A percentile compares a stretch with the other conserved stretches of the same genome.
These are phyloP conservation scores for Poeciliopsis turrubarensis DNA, from an alignment of 2,113 vertebrate genomes.

Conservation along the genomic window DNA sequence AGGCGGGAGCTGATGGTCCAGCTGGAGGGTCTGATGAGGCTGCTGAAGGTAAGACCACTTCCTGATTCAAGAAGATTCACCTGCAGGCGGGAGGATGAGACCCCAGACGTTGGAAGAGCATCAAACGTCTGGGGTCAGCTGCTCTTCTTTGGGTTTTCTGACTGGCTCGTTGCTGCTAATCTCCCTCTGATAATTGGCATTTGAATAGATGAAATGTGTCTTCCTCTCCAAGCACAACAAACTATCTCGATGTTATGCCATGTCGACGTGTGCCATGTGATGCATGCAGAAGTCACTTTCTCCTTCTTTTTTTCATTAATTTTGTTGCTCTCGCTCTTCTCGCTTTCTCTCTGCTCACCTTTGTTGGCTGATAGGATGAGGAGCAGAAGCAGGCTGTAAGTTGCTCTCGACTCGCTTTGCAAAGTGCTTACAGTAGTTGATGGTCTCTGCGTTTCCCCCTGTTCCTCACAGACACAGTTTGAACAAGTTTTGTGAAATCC, in stretches of 20 bases:
- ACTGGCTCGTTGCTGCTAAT: slow-evolving; percentile 2
- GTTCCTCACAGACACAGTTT: slow-evolving; percentile 35
- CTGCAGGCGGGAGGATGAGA: neutral
- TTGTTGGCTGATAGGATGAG: slow-evolving; percentile 87
- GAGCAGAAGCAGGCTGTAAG: slow-evolving; percentile 98
- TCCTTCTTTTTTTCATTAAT: slow-evolving; percentile 45
- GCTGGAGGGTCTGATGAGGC: slow-evolving; percentile 95
- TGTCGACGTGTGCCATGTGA: slow-evolving; percentile 14
- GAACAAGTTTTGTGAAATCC: slow-evolving; percentile 14
- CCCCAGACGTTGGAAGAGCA: neutral
- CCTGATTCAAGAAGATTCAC: neutral
- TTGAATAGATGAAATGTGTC: slow-evolving; percentile 33
- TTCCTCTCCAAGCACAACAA: slow-evolving; percentile 14
- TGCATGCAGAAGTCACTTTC: slow-evolving; percentile 47
- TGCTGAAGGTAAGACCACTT: slow-evolving; percentile 86
- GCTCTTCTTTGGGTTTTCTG: slow-evolving; percentile 16
- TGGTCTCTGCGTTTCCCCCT: slow-evolving; percentile 2
- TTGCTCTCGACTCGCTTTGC: slow-evolving; percentile 70
- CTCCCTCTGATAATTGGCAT: neutral
- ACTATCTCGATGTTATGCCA: slow-evolving; percentile 1
- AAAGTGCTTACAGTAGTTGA: slow-evolving; percentile 21
- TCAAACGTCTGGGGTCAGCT: slow-evolving; percentile 4
- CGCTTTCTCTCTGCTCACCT: slow-evolving; percentile 55
- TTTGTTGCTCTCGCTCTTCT: slow-evolving; percentile 54
- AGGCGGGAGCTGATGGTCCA: slow-evolving; percentile 95